Percentiles rank a stretch among this genome's conserved stretches.
Evolutionary conservation across 1,140 invertebrate species (phyloP).

Genomic region (Drosophila tsacasi): DNA sequence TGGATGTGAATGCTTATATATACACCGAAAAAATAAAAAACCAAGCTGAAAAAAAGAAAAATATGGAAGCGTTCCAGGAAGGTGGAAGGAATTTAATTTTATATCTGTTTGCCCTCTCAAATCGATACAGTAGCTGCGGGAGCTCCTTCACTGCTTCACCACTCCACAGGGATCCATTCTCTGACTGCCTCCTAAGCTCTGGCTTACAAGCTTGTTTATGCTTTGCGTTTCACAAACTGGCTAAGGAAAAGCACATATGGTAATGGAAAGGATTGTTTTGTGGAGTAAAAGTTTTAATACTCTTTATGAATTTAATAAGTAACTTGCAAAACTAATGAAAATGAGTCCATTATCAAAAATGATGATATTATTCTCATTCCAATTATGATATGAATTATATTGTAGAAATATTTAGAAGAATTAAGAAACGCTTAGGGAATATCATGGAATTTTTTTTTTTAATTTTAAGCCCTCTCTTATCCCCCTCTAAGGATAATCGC

Average conservation of each 20-base stretch:
- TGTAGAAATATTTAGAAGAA: not conserved
- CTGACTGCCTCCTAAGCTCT: conserved; percentile 26
- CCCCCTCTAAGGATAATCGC: not conserved
- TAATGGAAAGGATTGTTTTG: not conserved
- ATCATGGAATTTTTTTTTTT: too few relatives aligned
- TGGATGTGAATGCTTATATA: conserved; percentile 55
- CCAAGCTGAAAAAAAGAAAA: conserved; percentile 10
- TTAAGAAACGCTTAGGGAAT: not conserved
- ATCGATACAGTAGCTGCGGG: conserved; percentile 42
- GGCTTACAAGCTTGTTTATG: conserved; percentile 70
- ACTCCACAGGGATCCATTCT: conserved; percentile 12
- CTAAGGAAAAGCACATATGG: conserved; percentile 16
- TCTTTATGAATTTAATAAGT: not conserved
- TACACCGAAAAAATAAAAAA: conserved; percentile 31
- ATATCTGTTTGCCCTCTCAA: conserved; percentile 33
- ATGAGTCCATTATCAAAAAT: not conserved
- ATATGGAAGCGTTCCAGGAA: conserved; percentile 30
- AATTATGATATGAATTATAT: not conserved
- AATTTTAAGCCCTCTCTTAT: not conserved
- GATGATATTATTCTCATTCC: not conserved
- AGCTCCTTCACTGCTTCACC: conserved; percentile 7
- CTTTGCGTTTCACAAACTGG: not conserved
- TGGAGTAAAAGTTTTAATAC: not conserved
- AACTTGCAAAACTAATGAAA: not conserved
- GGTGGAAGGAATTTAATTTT: conserved; percentile 36